phyloP scores from a whole-genome alignment of 92 coral and sea anemone species.

The Heteractis magnifica region DNA sequence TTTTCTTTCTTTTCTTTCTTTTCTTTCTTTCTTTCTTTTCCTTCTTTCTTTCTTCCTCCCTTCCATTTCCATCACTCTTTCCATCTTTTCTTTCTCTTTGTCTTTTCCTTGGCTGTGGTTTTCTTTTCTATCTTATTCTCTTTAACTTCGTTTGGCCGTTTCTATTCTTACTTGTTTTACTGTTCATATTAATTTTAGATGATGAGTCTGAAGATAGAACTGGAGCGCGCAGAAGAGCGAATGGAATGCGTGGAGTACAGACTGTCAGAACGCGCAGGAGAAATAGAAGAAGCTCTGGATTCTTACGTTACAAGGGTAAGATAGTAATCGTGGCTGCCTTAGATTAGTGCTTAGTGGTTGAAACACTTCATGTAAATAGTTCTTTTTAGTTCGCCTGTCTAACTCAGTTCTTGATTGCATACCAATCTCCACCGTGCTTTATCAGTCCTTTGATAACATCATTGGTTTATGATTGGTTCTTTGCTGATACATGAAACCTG shows the following conservation, averaged over 20 bases:
- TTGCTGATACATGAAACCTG: no score
- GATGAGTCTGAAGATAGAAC: constrained; percentile 88
- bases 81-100: background rate
- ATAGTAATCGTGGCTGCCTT: background rate
- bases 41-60: background rate
- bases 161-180: background rate
- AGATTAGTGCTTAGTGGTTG: no score
- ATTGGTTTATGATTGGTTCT: no score
- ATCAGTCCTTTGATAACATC: no score
- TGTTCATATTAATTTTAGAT: constrained; percentile 40
- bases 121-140: background rate
- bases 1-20: background rate
- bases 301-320: constrained; percentile 92
- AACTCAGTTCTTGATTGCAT: no score
- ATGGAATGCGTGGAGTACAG: constrained; percentile 93
- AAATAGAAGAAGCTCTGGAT: constrained; percentile 91
- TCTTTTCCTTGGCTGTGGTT: background rate
- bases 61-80: background rate
- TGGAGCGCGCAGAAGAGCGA: constrained; percentile 92
- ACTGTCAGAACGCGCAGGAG: constrained; percentile 91
- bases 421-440: no score
- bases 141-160: background rate
- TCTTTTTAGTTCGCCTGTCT: no score
- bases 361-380: no score
- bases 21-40: background rate